Evolutionary conservation across 2,113 vertebrate genomes (phyloP).

Genomic region (Psammodynastes pulverulentus): DNA sequence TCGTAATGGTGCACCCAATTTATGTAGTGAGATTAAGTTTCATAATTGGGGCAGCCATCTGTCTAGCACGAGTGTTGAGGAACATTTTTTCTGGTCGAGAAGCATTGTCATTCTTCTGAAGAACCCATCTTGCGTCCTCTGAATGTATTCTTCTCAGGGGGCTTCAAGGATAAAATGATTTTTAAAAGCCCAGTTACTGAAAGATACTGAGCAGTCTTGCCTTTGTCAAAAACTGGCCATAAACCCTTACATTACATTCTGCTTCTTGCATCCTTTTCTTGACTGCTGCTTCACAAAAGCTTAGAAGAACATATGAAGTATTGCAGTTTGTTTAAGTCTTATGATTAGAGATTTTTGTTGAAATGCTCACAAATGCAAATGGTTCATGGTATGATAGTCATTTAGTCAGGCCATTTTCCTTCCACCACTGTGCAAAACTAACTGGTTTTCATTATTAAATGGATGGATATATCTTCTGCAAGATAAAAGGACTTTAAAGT

Average conservation of each 20-base stretch:
- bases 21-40: not conserved
- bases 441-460: constrained; percentile 1
- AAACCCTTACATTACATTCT: constrained; percentile 24
- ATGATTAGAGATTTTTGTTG: not conserved
- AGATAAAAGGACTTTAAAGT: constrained; percentile 19
- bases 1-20: not conserved
- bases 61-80: not conserved
- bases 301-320: constrained; percentile 13
- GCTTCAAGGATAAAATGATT: not conserved
- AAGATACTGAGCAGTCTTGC: not conserved
- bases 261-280: not conserved
- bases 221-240: not conserved
- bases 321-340: not conserved
- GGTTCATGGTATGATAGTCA: constrained; percentile 26
- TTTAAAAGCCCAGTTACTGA: not conserved
- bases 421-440: not conserved
- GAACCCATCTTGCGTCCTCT: not conserved
- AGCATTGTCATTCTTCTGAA: not conserved
- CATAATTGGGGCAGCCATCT: not conserved
- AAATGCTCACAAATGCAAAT: not conserved
- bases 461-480: not conserved
- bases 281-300: not conserved
- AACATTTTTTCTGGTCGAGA: not conserved
- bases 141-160: not conserved
- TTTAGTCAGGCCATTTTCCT: constrained; percentile 16